Conservation (phyloP, 2,113 vertebrate genomes). For the Odocoileus hemionus region DNA sequence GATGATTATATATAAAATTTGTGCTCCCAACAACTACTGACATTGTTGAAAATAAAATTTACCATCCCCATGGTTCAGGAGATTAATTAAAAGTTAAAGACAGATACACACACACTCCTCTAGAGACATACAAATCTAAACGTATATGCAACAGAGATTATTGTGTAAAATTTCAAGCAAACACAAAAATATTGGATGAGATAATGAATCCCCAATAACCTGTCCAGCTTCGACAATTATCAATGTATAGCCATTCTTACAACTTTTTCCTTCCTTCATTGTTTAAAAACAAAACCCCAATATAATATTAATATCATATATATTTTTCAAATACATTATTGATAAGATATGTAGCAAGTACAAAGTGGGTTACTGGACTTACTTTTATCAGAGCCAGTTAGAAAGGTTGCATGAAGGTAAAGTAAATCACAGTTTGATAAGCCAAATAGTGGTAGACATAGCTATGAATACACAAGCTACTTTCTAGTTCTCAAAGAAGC, state of each 20-base stretch:
- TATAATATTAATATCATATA: background rate
- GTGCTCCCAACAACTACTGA: background rate
- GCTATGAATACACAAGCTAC: background rate
- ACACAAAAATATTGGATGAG: background rate
- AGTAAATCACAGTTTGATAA: background rate
- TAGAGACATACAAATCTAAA: background rate
- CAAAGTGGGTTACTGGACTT: background rate
- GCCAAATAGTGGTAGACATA: background rate
- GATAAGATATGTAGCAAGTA: background rate
- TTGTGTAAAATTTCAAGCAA: background rate
- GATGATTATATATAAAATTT: background rate
- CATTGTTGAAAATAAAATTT: background rate
- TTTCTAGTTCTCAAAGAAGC: background rate
- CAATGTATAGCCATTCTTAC: background rate
- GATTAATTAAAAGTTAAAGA: background rate
- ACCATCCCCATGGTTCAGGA: background rate
- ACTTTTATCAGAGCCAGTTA: background rate
- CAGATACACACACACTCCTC: background rate
- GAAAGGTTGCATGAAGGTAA: background rate
- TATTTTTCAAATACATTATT: background rate
- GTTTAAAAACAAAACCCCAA: background rate
- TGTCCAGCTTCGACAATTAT: background rate
- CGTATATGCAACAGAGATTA: background rate
- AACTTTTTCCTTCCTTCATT: background rate
- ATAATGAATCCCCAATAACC: background rate